Percentiles rank a stretch among this genome's conserved stretches.
phyloP scores from a whole-genome alignment of 2,888 invertebrate species.

The Melipona beecheii region DNA sequence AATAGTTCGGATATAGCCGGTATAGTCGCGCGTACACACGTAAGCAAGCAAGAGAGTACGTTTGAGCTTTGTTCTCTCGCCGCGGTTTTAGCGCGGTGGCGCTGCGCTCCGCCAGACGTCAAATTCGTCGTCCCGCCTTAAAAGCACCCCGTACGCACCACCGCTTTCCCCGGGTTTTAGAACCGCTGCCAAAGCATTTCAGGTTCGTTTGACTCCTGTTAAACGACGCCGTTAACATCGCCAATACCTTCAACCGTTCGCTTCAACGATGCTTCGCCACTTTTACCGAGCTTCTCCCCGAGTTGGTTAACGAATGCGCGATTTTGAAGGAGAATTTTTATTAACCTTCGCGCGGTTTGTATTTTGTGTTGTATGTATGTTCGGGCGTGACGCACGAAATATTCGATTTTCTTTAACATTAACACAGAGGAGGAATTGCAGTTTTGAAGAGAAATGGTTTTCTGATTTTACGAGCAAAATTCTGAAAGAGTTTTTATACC shows the following conservation, averaged over 20 bases:
- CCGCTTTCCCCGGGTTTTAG: background rate
- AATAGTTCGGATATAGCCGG: background rate
- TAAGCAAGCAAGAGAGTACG: too few relatives aligned
- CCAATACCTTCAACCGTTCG: background rate
- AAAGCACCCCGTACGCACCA: background rate
- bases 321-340: too few relatives aligned
- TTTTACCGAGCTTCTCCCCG: background rate
- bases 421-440: too few relatives aligned
- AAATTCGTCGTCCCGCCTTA: slow-evolving; percentile 30
- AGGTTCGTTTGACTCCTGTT: slow-evolving; percentile 18
- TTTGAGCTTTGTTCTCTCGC: slow-evolving; percentile 8
- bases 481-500: too few relatives aligned
- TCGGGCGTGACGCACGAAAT: too few relatives aligned
- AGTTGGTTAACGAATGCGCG: too few relatives aligned
- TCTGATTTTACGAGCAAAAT: too few relatives aligned
- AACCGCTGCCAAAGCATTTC: slow-evolving; percentile 7
- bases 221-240: background rate
- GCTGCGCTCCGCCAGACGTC: background rate
- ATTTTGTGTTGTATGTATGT: too few relatives aligned
- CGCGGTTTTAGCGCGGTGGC: background rate
- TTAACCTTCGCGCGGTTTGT: too few relatives aligned
- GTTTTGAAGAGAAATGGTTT: too few relatives aligned
- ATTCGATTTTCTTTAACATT: too few relatives aligned
- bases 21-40: background rate
- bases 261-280: background rate